These are phyloP conservation scores for Drosophila suboccidentalis DNA, from an alignment of 2,888 invertebrate species.

Conservation along the genomic window DNA sequence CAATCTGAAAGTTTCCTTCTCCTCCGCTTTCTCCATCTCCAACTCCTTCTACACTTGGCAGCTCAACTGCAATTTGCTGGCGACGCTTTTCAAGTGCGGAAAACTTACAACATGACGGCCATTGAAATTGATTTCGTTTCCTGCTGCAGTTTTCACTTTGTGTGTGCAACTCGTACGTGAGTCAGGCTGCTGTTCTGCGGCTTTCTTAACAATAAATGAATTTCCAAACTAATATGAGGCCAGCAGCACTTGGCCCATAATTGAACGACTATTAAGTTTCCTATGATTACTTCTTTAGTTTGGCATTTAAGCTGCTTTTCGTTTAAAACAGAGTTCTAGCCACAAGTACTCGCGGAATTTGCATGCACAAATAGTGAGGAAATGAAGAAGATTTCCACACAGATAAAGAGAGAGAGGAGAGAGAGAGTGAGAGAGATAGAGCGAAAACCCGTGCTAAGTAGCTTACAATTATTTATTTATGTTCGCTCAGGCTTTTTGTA, in stretches of 20 bases:
- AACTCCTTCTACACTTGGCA: conserved; percentile 16
- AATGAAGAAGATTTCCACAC: conserved; percentile 22
- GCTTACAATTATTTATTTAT: conserved; percentile 76
- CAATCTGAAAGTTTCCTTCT: conserved; percentile 8
- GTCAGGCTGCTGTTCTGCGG: conserved; percentile 35
- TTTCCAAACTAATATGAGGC: conserved; percentile 58
- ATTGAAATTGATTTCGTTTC: conserved; percentile 46
- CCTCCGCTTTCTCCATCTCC: not conserved
- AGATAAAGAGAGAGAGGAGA: not conserved
- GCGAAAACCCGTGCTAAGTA: conserved; percentile 47
- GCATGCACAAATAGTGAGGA: conserved; percentile 42
- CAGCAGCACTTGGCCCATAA: conserved; percentile 30
- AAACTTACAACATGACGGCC: conserved; percentile 36
- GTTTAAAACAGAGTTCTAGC: conserved; percentile 13
- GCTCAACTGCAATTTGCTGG: conserved; percentile 36
- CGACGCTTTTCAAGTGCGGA: conserved; percentile 33
- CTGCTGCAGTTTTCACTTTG: conserved; percentile 7
- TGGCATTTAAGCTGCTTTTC: conserved; percentile 47
- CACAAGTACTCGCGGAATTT: conserved; percentile 46
- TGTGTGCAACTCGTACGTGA: not conserved
- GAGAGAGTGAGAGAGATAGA: not conserved
- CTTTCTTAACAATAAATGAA: conserved; percentile 61
- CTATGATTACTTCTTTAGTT: conserved; percentile 9
- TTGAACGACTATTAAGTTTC: conserved; percentile 26
- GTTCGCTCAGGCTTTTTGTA: conserved; percentile 46